These are phyloP conservation scores for Carollia perspicillata DNA, from an alignment of 2,113 vertebrate species.

Conservation along the genomic window DNA sequence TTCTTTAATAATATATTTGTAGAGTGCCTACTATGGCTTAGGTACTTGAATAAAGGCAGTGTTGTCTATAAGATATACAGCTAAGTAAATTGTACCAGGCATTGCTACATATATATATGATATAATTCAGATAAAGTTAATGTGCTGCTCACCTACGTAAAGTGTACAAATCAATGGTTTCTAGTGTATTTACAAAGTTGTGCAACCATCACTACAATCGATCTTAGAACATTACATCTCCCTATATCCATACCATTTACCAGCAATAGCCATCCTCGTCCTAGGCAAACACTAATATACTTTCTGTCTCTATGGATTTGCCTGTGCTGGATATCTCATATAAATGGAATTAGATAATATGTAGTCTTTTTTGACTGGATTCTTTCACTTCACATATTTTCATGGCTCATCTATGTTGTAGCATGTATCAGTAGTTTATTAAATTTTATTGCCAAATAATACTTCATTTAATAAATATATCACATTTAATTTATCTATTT, in stretches of 20 bases:
- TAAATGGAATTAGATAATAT: too few relatives aligned
- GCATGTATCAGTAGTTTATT: not conserved
- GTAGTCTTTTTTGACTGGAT: too few relatives aligned
- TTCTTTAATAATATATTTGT: not conserved
- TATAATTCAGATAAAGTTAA: not conserved
- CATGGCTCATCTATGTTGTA: too few relatives aligned
- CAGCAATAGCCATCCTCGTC: not conserved
- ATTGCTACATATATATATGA: not conserved
- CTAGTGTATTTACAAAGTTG: not conserved
- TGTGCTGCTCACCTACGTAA: not conserved
- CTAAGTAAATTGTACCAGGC: not conserved
- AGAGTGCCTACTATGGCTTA: not conserved
- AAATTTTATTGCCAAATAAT: constrained; percentile 10
- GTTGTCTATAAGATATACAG: not conserved
- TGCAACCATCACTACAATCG: not conserved
- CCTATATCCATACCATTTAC: not conserved
- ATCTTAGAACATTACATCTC: not conserved
- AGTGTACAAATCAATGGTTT: not conserved
- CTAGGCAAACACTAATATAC: not conserved
- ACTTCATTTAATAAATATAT: not conserved
- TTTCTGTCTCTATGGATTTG: too few relatives aligned
- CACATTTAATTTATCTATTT: not conserved
- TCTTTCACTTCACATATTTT: too few relatives aligned
- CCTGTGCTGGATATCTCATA: too few relatives aligned
- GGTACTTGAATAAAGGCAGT: not conserved